Evolutionary conservation across 1,140 invertebrate species (phyloP).

Genomic region (Globodera rostochiensis): DNA sequence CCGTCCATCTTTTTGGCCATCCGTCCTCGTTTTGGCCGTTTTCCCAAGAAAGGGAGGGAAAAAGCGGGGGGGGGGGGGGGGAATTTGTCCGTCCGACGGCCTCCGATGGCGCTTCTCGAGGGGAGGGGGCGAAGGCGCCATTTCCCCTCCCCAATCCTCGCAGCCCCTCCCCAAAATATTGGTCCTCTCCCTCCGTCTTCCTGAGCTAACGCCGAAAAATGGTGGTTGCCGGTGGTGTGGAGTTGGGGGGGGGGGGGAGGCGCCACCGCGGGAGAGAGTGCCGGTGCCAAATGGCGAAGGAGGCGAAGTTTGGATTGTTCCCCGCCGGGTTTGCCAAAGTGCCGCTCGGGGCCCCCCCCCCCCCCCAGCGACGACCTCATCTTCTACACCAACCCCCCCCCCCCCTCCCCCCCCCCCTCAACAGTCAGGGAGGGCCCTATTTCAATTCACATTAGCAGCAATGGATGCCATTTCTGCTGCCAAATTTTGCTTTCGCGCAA

Average conservation of each 20-base stretch:
- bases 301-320: slow-evolving; percentile 12
- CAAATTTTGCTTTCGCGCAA: neutral
- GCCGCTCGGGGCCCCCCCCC: neutral
- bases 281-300: slow-evolving; percentile 1
- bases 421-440: no score
- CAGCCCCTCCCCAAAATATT: slow-evolving; percentile 11
- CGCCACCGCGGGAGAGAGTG: slow-evolving; percentile 16
- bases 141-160: slow-evolving; percentile 4
- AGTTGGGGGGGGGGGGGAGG: neutral
- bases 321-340: neutral
- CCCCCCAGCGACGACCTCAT: no score
- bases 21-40: slow-evolving; percentile 5
- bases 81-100: slow-evolving; percentile 18
- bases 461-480: no score
- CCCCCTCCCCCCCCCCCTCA: no score
- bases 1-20: slow-evolving; percentile 2
- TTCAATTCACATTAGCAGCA: no score
- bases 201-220: slow-evolving; percentile 8
- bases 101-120: slow-evolving; percentile 1
- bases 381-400: no score
- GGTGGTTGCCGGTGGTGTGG: neutral
- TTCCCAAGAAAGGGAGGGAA: neutral
- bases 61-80: neutral
- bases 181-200: neutral
- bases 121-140: slow-evolving; percentile 5